Conservation (phyloP, 1,140 invertebrate species). For the Philopotamus ludificatus region DNA sequence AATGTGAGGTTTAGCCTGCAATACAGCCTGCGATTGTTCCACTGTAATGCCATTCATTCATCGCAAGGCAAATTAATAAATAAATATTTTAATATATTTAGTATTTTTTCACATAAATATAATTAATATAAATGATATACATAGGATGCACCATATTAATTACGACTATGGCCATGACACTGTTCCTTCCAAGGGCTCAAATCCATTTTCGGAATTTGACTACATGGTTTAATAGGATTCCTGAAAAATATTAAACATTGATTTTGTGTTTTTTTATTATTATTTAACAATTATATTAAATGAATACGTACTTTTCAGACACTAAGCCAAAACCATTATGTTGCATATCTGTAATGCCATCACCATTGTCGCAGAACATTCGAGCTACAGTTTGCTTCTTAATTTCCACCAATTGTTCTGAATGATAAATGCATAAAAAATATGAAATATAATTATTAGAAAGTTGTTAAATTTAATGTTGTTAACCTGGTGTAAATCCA, state of each 20-base stretch:
- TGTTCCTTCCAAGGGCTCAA: constrained; percentile 9
- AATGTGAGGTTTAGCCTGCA: no score
- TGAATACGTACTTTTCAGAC: no score
- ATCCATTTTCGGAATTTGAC: constrained; percentile 16
- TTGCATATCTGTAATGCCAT: constrained; percentile 45
- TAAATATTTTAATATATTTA: no score
- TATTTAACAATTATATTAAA: neutral
- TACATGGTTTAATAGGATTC: constrained; percentile 4
- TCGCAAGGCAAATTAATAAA: no score
- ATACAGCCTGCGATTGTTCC: no score
- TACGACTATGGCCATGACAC: no score
- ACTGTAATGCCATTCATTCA: no score
- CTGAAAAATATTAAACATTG: constrained; percentile 18
- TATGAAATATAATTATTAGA: neutral
- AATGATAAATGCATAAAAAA: constrained; percentile 37
- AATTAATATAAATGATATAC: no score
- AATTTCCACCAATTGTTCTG: constrained; percentile 81
- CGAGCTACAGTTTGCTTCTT: constrained; percentile 76
- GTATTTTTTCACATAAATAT: no score
- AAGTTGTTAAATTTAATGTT: constrained; percentile 33
- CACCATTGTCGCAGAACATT: constrained; percentile 85
- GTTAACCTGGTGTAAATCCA: constrained; percentile 39
- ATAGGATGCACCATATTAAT: no score
- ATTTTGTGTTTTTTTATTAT: no score
- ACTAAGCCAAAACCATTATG: constrained; percentile 16